Percentiles rank a stretch among this genome's conserved stretches.
These are phyloP conservation scores for Panzeria rudis DNA, from an alignment of 2,888 invertebrate genomes.

Conservation along the genomic window DNA sequence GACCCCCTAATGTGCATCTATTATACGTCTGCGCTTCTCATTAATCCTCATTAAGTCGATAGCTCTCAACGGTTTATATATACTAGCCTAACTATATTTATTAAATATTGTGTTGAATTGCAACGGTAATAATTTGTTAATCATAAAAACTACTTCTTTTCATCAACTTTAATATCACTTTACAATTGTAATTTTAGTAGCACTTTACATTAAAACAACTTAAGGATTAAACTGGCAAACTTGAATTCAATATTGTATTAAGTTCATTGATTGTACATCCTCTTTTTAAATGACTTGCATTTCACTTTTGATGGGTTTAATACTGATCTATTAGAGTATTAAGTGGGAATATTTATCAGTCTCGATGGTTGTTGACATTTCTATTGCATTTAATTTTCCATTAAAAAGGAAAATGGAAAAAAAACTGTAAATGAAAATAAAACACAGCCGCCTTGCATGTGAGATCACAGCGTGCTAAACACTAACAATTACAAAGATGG, in stretches of 20 bases:
- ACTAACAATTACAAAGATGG: constrained; percentile 4
- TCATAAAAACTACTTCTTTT: not conserved
- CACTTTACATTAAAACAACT: not conserved
- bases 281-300: not conserved
- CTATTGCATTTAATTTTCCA: constrained; percentile 74
- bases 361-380: constrained; percentile 76
- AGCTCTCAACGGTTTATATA: no score
- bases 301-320: constrained; percentile 28
- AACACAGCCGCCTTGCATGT: constrained; percentile 38
- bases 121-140: not conserved
- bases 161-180: not conserved
- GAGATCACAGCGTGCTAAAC: constrained; percentile 25
- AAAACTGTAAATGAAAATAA: constrained; percentile 4
- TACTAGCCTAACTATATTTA: no score
- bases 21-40: no score
- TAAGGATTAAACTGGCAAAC: constrained; percentile 9
- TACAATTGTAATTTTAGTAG: not conserved
- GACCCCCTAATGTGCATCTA: no score
- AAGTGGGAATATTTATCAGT: constrained; percentile 63
- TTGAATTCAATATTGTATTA: constrained; percentile 11
- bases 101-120: not conserved
- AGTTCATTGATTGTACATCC: constrained; percentile 24
- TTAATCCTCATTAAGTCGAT: no score
- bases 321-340: constrained; percentile 59
- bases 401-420: constrained; percentile 3